A percentile compares a stretch with the other conserved stretches of the same genome.
Conservation (phyloP, 2,797 vertebrate species). For the Sibirionetta formosa region DNA sequence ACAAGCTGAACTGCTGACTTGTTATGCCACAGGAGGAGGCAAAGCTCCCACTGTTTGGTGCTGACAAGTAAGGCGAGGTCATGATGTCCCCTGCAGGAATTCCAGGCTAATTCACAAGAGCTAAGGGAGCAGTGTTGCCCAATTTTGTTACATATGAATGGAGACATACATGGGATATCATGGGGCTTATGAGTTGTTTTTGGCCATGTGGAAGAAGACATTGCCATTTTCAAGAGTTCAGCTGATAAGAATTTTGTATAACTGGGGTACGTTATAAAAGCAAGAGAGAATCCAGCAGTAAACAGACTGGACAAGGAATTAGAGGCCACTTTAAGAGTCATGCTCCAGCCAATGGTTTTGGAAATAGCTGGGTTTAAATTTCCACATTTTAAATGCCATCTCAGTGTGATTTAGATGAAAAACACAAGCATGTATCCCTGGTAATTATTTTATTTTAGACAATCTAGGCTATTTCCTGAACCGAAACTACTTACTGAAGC, state of each 20-base stretch:
- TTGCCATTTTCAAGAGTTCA: not conserved
- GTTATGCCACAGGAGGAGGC: not conserved
- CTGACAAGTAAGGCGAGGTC: not conserved
- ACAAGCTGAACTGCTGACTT: not conserved
- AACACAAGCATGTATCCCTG: not conserved
- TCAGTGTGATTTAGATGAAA: not conserved
- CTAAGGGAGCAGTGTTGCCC: not conserved
- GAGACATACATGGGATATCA: not conserved
- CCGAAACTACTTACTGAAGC: not conserved
- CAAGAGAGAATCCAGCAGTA: not conserved
- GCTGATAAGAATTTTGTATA: not conserved
- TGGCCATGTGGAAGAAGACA: not conserved
- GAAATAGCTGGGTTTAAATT: not conserved
- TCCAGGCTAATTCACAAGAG: not conserved
- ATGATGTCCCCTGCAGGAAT: not conserved
- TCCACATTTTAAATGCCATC: not conserved
- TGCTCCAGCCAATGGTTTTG: not conserved
- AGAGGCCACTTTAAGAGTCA: not conserved
- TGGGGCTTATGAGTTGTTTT: not conserved
- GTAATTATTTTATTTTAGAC: not conserved
- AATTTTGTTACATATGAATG: not conserved
- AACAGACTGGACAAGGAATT: not conserved
- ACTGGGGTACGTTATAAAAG: not conserved
- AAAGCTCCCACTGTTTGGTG: not conserved
- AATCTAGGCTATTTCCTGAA: not conserved